These are phyloP conservation scores for Callyntrura sp. DNA, from an alignment of 2,888 invertebrate species.

Conservation along the genomic window DNA sequence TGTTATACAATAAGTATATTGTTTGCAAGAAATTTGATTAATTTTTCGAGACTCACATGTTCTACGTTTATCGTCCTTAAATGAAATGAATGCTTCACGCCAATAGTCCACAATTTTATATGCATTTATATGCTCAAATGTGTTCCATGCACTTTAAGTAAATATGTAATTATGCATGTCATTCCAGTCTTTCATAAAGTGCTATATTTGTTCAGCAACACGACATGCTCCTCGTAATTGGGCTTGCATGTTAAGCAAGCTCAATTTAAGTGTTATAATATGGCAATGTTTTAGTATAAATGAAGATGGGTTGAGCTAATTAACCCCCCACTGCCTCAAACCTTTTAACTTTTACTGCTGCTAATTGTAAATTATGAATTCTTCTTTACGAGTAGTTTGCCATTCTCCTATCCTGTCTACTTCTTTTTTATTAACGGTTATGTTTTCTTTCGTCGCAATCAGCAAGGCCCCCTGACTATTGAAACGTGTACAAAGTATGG, in stretches of 20 bases:
- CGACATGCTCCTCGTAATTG: slow-evolving; percentile 27
- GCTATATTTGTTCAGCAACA: no score
- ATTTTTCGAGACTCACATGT: background rate
- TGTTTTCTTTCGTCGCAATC: background rate
- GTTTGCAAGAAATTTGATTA: slow-evolving; percentile 52
- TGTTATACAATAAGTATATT: background rate
- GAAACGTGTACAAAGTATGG: no score
- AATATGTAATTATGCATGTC: background rate
- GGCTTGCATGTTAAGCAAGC: slow-evolving; percentile 29
- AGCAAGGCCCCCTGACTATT: background rate
- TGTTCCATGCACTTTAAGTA: background rate
- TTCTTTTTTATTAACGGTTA: no score
- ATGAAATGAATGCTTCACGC: no score
- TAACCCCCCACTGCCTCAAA: slow-evolving; percentile 45
- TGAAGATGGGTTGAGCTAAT: slow-evolving; percentile 39
- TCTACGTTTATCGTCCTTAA: no score
- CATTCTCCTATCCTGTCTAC: no score
- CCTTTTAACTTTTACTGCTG: slow-evolving; percentile 28
- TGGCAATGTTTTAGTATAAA: background rate
- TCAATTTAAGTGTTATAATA: slow-evolving; percentile 42
- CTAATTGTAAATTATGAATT: slow-evolving; percentile 69
- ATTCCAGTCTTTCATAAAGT: background rate
- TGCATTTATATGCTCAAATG: background rate
- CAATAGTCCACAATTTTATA: background rate
- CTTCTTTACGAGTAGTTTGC: no score